Base-by-base conservation (phyloP, 1,140 invertebrate genomes). In the Pogonognathellus flavescens region DNA sequence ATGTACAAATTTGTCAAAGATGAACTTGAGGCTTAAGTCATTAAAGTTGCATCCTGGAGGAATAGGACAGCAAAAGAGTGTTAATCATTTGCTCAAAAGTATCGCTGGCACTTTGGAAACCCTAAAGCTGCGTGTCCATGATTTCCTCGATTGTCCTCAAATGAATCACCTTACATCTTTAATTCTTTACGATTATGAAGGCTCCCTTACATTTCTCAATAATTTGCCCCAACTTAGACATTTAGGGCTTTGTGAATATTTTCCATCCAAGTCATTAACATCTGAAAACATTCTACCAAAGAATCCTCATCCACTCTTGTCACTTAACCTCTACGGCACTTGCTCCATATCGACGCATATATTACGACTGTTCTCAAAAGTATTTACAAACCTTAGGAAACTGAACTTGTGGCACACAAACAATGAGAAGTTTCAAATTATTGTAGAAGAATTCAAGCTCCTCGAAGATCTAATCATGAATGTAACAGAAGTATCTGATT, bases 121-220 rank as follows among this genome's bases (percentile, higher is more conserved):
- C 10, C 25, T 86, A 8, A 86, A 82, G 16, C 50, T 86, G 8
- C 60, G 85, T 55, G 82, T 86, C 4, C 85, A 86, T 76, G 57
- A 86, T 53, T 80, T 50, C 10, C 55, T 86, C 10, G 25, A 55
- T 11, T 86, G 82, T 53, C 85, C 85, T 13, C 14, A 41, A 59
- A 53, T 86, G 50, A n/a, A 49, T 8, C 59, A 18, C 5, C 72
- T 86, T 7, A 53, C 18, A 18, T 20, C 62, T 13, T 52, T 86
- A 66, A 86, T 57, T 22, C 70, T 86, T 7, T 86, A 86, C n/a
- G 85, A 86, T 41, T 86, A 86, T 59, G 85, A 86, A 60, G 85
- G 82, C n/a, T 76, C 66, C 8, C 53, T 86, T 11, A 20, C 53
- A 41, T 86, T 86, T 86, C 20, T 86, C 8, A 66, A 86, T 13